Conservation (phyloP, 2,797 vertebrate genomes). For the Halcyon smyrnensis region DNA sequence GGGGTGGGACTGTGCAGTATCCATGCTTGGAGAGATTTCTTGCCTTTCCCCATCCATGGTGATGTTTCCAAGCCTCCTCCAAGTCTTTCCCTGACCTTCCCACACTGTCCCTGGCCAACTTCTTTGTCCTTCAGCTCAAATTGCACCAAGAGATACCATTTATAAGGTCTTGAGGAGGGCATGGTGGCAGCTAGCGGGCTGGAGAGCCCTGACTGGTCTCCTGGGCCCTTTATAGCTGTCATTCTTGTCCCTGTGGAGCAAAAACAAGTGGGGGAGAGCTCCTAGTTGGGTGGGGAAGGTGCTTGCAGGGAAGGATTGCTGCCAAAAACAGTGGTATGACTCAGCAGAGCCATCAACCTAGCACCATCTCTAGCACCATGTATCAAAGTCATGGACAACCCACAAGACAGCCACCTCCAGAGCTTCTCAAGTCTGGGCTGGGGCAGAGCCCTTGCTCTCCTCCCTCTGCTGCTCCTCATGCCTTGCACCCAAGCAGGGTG, state of each 20-base stretch:
- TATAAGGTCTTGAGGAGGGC: not conserved
- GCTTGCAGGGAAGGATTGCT: not conserved
- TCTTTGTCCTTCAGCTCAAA: not conserved
- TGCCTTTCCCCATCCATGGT: not conserved
- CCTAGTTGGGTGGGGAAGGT: not conserved
- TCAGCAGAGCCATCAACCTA: not conserved
- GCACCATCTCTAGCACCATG: not conserved
- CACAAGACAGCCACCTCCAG: not conserved
- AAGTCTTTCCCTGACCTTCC: not conserved
- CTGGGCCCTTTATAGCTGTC: not conserved
- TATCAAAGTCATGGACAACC: not conserved
- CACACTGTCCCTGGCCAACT: accelerated
- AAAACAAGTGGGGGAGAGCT: not conserved
- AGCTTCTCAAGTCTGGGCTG: not conserved
- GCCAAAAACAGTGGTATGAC: not conserved
- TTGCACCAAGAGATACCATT: not conserved
- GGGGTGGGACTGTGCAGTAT: not conserved
- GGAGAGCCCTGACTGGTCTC: not conserved
- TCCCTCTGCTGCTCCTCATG: not conserved
- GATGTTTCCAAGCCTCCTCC: not conserved
- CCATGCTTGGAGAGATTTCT: not conserved
- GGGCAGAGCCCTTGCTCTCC: not conserved
- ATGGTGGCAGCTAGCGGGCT: accelerated
- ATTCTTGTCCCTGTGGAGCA: not conserved
- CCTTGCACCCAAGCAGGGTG: not conserved